Percentiles rank a stretch among this genome's conserved stretches.
Conservation (phyloP, 2,113 vertebrate species). For the Poeciliopsis occidentalis region DNA sequence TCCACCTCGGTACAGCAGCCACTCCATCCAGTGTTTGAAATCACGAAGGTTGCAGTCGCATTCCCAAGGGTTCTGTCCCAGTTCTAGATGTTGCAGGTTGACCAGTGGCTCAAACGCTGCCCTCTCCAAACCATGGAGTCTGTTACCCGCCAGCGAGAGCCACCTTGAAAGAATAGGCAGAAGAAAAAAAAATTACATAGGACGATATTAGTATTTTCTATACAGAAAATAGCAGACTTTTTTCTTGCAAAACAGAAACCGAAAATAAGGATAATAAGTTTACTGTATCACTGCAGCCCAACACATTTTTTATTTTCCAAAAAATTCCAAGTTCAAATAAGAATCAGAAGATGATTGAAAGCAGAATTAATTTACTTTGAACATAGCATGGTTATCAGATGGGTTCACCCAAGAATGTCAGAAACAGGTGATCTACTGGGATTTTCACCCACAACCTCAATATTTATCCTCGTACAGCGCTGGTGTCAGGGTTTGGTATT, state of each 20-base stretch:
- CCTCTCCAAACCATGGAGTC: constrained; percentile 92
- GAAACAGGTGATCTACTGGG: neutral
- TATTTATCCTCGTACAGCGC: no score
- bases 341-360: neutral
- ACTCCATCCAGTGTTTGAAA: constrained; percentile 99
- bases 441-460: neutral
- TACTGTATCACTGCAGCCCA: neutral
- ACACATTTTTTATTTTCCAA: neutral
- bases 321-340: neutral
- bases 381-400: neutral
- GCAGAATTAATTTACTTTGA: neutral
- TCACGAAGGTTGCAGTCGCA: constrained; percentile 97
- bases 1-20: constrained; percentile 96
- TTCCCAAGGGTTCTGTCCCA: constrained; percentile 97
- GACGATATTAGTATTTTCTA: neutral
- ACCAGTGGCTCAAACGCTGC: constrained; percentile 92
- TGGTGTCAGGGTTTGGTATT: no score
- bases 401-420: neutral
- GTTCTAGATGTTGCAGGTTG: constrained; percentile 90
- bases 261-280: neutral
- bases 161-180: constrained; percentile 65
- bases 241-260: neutral
- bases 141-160: constrained; percentile 91
- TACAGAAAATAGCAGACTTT: neutral
- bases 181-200: neutral